These are phyloP conservation scores for Arothron firmamentum DNA, from an alignment of 2,113 vertebrate genomes.

Conservation along the genomic window DNA sequence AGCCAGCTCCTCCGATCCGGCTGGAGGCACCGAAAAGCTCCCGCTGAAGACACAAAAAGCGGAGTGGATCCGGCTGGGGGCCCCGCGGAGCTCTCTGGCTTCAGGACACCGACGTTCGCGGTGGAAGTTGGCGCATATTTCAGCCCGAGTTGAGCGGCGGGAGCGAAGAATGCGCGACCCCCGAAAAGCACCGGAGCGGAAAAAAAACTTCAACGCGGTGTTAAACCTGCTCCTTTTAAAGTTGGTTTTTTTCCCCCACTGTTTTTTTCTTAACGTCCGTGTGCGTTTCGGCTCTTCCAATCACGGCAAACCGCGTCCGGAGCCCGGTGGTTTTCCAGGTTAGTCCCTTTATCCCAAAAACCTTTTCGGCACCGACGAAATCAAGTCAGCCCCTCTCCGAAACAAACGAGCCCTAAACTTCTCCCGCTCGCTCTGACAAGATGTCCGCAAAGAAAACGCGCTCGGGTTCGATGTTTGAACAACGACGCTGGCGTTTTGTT, in stretches of 20 bases:
- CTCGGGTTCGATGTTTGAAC: not conserved
- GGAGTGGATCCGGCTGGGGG: slow-evolving; percentile 22
- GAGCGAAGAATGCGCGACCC: slow-evolving; percentile 17
- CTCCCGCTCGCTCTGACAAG: slow-evolving; percentile 1
- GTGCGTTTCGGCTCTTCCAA: not conserved
- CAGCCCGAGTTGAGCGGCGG: slow-evolving; percentile 27
- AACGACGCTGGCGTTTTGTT: not conserved
- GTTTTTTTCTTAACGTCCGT: fast-evolving
- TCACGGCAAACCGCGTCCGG: slow-evolving; percentile 9
- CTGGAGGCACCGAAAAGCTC: slow-evolving; percentile 34
- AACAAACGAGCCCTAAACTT: slow-evolving; percentile 33
- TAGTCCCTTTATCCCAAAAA: slow-evolving; percentile 56
- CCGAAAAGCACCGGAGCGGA: slow-evolving; percentile 4
- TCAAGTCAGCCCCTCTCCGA: slow-evolving; percentile 27
- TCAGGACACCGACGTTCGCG: slow-evolving; percentile 11
- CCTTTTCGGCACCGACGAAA: slow-evolving; percentile 39
- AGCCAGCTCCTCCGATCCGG: slow-evolving; percentile 36
- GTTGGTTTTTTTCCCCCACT: not conserved
- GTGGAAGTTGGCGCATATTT: slow-evolving; percentile 45
- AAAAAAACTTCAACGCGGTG: not conserved
- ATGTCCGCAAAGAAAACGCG: not conserved
- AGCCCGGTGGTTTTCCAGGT: slow-evolving; percentile 1
- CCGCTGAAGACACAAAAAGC: slow-evolving; percentile 5
- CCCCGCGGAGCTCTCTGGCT: not conserved
- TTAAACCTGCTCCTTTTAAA: not conserved